Evolutionary conservation across 2,113 vertebrate genomes (phyloP), one percentile per base, ranked within the genome.

Genomic region (Oceanites oceanicus): DNA sequence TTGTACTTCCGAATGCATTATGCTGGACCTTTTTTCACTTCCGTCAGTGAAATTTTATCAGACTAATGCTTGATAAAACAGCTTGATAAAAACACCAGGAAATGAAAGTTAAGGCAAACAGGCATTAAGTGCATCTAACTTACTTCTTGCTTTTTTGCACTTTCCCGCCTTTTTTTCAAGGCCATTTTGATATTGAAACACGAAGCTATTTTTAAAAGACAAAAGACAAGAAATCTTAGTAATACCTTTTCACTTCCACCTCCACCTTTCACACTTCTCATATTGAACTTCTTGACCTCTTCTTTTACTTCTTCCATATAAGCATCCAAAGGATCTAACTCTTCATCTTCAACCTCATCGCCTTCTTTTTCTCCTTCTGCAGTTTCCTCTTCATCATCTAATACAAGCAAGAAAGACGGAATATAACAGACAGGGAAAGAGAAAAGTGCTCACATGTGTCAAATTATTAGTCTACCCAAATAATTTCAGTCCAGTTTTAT

Each of bases 281-380:
- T 99, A 97, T 99, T 99, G 96, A 99, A 99, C 95, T 99, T 99
- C 97, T 99, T 99, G 68, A 99, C 99, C 94, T 99, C 99, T 95
- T 99, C 99, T 93, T 99, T 99, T 56, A 99, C 99, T 98, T 99
- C 99, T 97, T 99, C 99, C 99, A 99, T 99, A 88, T 99, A 99
- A 38, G 99, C 99, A 90, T 99, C 99, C 90, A 99, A 96, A 44
- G 99, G 99, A 93, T 99, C 99, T 50, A 99, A 95, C 56, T 99
- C 99, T 36, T 99, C 99, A 83, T 97, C 98, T 85, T 98, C 98
- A 49, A 96, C 97, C 85, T 99, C 99, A 94, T 96, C 97, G 14
- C 96, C 98, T 92, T 98, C 98, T 92, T 98, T 98, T 86, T 98
- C 98, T 67, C 98, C 98, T 94, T 97, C 97, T 72, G 98, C 98